Base-by-base conservation (phyloP, 1,140 invertebrate genomes). In the Branchinecta lindahli region DNA sequence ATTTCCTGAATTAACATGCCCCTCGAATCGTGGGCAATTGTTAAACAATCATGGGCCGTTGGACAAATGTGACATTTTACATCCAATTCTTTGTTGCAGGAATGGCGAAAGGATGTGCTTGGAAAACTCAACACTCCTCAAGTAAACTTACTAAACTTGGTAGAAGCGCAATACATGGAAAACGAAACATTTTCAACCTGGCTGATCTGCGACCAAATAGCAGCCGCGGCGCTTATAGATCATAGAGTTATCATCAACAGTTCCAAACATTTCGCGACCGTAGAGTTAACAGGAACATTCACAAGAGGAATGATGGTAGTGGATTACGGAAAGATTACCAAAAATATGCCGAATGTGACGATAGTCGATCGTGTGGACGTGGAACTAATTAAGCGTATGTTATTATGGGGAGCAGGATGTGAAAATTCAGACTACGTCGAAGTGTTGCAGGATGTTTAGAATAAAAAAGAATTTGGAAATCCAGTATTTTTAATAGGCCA, bases 301-400 rank as follows among this genome's bases (percentile, higher is more conserved):
- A 85, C 84, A 0, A 78, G 85, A 73, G 85, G 85, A 4, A 82
- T 84, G 76, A 80, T 85, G 72, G 80, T 85, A 0, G 75, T 86
- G 45, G 84, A 85, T 79, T 83, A 84, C 75, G 77, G 78, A 8
- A 75, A 80, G 47, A 78, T 80, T 8, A 67, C 61, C 44, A 72
- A 72, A 47, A 44, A 70, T 66, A 66, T n/a, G 68, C 71, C 72
- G 7, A 86, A 86, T 76, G 80, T 82, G 5, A 75, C 76, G 20
- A 73, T 86, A 20, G 81, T 86, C 66, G 78, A 82, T 72, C 73
- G 80, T 66, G 76, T 85, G 7, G 78, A 85, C 72, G 75, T 75
- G 4, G 79, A 81, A 67, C 74, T 80, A 18, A 83, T 83, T 67
- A 79, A 84, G 74, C 72, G 79, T 67, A 71, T 81, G 66, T 73